A percentile compares a stretch with the other conserved stretches of the same genome.
Conservation (phyloP, 2,888 invertebrate species). For the Caenorhabditis sp. region DNA sequence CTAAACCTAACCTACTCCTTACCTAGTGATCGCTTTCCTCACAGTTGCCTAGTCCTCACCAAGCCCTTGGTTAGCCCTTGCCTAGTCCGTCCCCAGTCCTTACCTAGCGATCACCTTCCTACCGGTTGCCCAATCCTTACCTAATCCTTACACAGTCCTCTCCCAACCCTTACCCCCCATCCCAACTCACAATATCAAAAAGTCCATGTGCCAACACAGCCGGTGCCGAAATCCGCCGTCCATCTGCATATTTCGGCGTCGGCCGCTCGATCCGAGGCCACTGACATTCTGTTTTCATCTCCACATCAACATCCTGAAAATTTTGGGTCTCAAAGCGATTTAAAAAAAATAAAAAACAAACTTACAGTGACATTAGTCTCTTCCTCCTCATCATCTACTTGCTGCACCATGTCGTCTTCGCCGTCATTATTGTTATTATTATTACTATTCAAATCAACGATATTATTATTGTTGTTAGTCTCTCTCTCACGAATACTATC, state of each 20-base stretch:
- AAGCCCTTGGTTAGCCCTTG: no score
- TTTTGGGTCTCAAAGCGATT: constrained; percentile 1
- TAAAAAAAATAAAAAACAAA: constrained; percentile 5
- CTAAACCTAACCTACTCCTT: no score
- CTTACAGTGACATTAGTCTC: constrained; percentile 20
- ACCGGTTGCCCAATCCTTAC: no score
- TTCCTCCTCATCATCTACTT: constrained; percentile 27
- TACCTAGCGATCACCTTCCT: no score
- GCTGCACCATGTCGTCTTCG: background rate
- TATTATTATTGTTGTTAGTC: constrained; percentile 24
- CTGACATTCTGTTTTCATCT: constrained; percentile 38
- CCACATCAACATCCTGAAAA: constrained; percentile 24
- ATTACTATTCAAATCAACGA: constrained; percentile 10
- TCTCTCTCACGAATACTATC: background rate
- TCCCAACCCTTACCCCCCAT: no score
- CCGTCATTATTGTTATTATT: background rate
- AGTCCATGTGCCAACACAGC: constrained; percentile 73
- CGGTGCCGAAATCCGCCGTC: constrained; percentile 76
- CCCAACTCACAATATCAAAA: constrained; percentile 60
- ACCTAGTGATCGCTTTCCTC: no score
- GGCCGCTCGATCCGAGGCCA: constrained; percentile 68
- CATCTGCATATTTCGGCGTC: constrained; percentile 72
- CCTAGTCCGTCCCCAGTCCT: no score
- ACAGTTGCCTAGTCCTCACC: no score
- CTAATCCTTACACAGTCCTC: no score